These are phyloP conservation scores for Saccostrea glomerata DNA, from an alignment of 1,140 invertebrate genomes.

Conservation along the genomic window DNA sequence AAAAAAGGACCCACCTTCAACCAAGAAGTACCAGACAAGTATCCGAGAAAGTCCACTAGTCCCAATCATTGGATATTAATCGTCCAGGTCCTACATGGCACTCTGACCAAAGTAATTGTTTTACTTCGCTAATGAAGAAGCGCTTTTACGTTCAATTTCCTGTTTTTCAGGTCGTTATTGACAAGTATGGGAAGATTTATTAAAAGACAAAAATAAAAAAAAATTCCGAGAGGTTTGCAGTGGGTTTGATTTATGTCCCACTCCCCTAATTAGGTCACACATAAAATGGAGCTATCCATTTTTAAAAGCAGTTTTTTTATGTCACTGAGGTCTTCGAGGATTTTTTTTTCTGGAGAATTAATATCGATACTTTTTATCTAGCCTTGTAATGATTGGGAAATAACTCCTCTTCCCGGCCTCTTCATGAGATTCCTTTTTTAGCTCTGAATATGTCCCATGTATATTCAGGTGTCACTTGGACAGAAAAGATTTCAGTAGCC, in stretches of 20 bases:
- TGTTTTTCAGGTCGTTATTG: constrained; percentile 18
- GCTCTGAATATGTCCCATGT: background rate
- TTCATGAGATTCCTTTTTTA: background rate
- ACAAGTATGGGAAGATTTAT: constrained; percentile 29
- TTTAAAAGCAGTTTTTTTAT: background rate
- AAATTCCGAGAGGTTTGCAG: background rate
- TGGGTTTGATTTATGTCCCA: background rate
- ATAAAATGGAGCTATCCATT: background rate
- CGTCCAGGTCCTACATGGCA: background rate
- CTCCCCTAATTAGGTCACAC: background rate
- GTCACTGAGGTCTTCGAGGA: background rate
- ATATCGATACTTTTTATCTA: background rate
- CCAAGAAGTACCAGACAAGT: background rate
- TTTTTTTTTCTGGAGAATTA: background rate
- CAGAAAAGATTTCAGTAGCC: background rate
- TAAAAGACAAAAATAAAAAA: constrained; percentile 18
- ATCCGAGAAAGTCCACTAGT: background rate
- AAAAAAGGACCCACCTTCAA: background rate
- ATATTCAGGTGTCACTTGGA: constrained; percentile 17
- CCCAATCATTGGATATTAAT: background rate
- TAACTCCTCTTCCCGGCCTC: background rate
- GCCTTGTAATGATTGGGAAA: background rate
- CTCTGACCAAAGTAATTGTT: constrained; percentile 9
- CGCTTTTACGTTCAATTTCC: constrained; percentile 29
- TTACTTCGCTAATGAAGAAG: constrained; percentile 12